Conservation (phyloP, 2,888 invertebrate genomes). For the Pristionchus mayeri region DNA sequence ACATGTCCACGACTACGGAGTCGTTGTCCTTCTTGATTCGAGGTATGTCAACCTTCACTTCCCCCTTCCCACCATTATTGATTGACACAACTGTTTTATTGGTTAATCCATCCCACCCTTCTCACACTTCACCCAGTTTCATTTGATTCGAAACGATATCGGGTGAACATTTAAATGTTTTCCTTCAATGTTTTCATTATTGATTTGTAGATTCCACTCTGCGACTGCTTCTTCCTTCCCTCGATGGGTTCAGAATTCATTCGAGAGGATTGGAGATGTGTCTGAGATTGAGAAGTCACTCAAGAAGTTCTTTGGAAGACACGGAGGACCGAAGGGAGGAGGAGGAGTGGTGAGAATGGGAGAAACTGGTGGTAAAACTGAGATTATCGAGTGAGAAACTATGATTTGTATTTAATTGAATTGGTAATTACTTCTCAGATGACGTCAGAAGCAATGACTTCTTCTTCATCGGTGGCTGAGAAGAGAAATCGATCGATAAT, state of each 20-base stretch:
- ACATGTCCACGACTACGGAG: constrained; percentile 94
- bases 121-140: too few relatives aligned
- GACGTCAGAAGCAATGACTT: not conserved
- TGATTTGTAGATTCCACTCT: not conserved
- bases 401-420: too few relatives aligned
- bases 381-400: too few relatives aligned
- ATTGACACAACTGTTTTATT: too few relatives aligned
- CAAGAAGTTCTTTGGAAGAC: constrained; percentile 52
- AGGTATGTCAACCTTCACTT: constrained; percentile 80
- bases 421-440: not conserved
- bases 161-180: too few relatives aligned
- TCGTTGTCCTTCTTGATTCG: constrained; percentile 91
- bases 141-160: too few relatives aligned
- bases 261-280: constrained; percentile 51
- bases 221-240: constrained; percentile 22
- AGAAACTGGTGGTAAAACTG: too few relatives aligned
- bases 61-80: not conserved
- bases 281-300: constrained; percentile 52
- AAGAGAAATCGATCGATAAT: not conserved
- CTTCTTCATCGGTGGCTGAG: not conserved
- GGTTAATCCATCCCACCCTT: too few relatives aligned
- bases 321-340: not conserved
- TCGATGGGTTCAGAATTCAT: constrained; percentile 48
- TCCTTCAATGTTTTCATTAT: too few relatives aligned
- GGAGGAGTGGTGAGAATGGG: not conserved